phyloP scores from a whole-genome alignment of 1,140 invertebrate species.

The Triops longicaudatus region DNA sequence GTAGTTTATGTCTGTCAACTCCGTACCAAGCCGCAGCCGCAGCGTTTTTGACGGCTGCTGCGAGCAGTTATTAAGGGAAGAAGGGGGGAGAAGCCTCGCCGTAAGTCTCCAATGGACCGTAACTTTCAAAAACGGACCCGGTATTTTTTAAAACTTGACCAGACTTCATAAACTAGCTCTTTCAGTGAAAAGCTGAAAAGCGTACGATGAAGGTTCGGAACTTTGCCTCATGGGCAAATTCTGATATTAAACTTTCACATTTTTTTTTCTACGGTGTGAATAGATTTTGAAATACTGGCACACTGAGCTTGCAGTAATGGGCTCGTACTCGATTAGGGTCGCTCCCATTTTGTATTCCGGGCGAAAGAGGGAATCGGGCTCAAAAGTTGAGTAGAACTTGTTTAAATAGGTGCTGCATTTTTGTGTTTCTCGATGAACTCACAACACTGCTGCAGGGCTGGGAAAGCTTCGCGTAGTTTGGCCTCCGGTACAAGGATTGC shows the following conservation, averaged over 20 bases:
- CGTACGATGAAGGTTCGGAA: background rate
- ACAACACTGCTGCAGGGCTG: background rate
- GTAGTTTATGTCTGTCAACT: conserved; percentile 7
- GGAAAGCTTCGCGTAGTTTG: background rate
- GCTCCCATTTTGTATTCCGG: background rate
- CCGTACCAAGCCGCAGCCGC: background rate
- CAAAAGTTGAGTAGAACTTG: background rate
- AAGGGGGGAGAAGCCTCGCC: background rate
- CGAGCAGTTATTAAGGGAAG: background rate
- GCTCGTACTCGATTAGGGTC: too few species aligned
- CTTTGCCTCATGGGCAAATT: too few species aligned
- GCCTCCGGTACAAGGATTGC: background rate
- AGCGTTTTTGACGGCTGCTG: conserved; percentile 10
- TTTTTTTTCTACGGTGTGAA: too few species aligned
- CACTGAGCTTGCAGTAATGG: background rate
- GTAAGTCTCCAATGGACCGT: conserved; percentile 11
- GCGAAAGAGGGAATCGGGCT: background rate
- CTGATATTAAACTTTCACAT: too few species aligned
- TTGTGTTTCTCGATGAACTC: background rate
- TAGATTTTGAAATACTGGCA: too few species aligned
- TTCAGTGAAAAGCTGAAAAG: background rate
- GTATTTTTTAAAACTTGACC: background rate
- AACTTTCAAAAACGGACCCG: background rate
- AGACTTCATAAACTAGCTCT: background rate
- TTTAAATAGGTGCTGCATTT: conserved; percentile 4